Percentiles rank a stretch among this genome's conserved stretches.
These are phyloP conservation scores for Glyptemys insculpta DNA, from an alignment of 2,797 vertebrate species.

Conservation along the genomic window DNA sequence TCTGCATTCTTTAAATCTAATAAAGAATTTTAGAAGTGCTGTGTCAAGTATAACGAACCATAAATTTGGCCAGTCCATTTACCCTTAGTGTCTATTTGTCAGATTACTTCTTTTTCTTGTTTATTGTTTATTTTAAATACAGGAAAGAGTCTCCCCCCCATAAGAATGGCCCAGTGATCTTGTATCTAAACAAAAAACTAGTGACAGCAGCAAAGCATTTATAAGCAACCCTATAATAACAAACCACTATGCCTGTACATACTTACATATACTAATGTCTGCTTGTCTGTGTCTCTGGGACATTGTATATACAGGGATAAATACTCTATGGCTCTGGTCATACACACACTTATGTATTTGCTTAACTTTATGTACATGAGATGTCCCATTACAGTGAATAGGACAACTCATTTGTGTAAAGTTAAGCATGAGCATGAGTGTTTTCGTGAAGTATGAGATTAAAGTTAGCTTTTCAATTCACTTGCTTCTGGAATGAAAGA, in stretches of 20 bases:
- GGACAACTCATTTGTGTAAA: not conserved
- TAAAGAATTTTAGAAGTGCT: not conserved
- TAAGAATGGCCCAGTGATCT: not conserved
- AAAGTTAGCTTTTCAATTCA: not conserved
- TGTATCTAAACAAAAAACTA: not conserved
- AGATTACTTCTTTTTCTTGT: not conserved
- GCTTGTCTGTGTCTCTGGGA: not conserved
- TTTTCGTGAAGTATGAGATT: not conserved
- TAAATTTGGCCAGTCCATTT: not conserved
- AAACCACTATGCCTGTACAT: not conserved
- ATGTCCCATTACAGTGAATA: not conserved
- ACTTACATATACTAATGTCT: not conserved
- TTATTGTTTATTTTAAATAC: not conserved
- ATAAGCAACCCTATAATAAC: not conserved
- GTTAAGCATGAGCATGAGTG: not conserved
- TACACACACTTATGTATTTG: not conserved
- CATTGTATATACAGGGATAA: not conserved
- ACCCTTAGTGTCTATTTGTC: not conserved
- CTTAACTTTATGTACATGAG: not conserved
- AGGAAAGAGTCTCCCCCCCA: too few relatives aligned
- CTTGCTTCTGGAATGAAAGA: conserved; percentile 14
- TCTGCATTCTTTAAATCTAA: not conserved
- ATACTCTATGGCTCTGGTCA: not conserved
- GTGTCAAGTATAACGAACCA: not conserved
- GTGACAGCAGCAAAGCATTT: not conserved